Evolutionary conservation across 2,888 invertebrate species (phyloP).

Genomic region (Sepiola atlantica): DNA sequence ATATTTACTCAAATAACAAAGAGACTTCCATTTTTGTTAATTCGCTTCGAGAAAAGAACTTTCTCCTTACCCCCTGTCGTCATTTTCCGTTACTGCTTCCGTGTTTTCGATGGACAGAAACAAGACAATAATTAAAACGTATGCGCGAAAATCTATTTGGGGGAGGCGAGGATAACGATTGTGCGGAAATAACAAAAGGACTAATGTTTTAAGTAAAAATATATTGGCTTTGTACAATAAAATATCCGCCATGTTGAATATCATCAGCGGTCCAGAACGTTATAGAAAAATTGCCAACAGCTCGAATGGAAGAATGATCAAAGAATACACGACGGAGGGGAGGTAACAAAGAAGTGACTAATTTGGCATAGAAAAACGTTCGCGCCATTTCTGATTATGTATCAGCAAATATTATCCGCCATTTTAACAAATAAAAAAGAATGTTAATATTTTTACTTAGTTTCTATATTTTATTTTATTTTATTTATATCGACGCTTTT

Average conservation of each 20-base stretch:
- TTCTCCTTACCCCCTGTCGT: neutral
- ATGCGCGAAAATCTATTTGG: neutral
- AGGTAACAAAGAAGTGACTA: neutral
- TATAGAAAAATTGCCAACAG: neutral
- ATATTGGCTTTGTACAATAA: neutral
- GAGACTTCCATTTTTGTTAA: neutral
- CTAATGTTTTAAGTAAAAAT: neutral
- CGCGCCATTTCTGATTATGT: neutral
- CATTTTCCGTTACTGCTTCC: neutral
- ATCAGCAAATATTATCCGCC: neutral
- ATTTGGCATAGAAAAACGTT: neutral
- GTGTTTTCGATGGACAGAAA: neutral
- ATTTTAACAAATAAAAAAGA: neutral
- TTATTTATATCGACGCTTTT: neutral
- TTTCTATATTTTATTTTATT: neutral
- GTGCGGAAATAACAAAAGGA: neutral
- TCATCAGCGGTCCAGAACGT: neutral
- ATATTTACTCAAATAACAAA: neutral
- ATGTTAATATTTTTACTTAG: neutral
- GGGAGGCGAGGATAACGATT: neutral
- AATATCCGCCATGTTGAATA: conserved; percentile 15
- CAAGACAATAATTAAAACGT: neutral
- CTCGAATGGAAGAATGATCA: neutral
- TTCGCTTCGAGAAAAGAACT: neutral
- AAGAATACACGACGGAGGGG: neutral